Conservation (phyloP, 2,113 vertebrate species). For the Myiagra hebetior region DNA sequence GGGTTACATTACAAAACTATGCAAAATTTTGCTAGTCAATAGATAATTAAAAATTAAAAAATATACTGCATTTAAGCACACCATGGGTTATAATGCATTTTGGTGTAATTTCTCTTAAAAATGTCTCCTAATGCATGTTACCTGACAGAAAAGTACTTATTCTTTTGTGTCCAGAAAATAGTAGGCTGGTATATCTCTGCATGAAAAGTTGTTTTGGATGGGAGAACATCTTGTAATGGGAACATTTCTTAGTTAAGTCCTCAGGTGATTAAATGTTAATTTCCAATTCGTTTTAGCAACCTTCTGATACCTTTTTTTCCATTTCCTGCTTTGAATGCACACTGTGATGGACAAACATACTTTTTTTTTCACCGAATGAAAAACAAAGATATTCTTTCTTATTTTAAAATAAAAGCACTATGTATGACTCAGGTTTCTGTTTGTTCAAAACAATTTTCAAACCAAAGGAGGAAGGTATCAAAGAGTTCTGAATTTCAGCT, state of each 20-base stretch:
- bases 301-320: fast-evolving
- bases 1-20: fast-evolving
- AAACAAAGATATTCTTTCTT: not conserved
- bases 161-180: not conserved
- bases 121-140: not conserved
- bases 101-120: not conserved
- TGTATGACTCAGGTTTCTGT: not conserved
- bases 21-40: not conserved
- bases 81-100: not conserved
- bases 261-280: not conserved
- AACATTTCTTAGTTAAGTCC: not conserved
- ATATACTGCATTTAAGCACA: not conserved
- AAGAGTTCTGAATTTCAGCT: not conserved
- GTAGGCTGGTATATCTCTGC: not conserved
- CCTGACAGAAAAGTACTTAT: not conserved
- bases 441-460: not conserved
- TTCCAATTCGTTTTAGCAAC: not conserved
- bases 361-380: not conserved
- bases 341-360: not conserved
- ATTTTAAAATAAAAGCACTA: not conserved
- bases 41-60: not conserved
- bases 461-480: not conserved
- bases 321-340: not conserved
- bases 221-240: not conserved
- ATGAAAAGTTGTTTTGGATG: not conserved